Base-by-base conservation (phyloP, 2,888 invertebrate genomes). In the Polydrusus pterygomalis region DNA sequence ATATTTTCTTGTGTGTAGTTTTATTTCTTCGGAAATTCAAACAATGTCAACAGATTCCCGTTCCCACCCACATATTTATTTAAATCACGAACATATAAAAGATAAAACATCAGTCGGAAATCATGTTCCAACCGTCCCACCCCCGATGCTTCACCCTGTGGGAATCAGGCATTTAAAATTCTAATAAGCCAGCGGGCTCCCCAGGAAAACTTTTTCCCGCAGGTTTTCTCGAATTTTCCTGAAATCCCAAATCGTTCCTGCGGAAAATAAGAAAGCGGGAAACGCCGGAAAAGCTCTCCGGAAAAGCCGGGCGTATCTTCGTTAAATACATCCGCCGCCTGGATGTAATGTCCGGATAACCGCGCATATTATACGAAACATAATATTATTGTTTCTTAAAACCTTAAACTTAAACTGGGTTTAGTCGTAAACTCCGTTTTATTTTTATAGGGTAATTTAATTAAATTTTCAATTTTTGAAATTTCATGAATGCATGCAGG, bases 371-470 rank as follows among this genome's bases (percentile, higher is more conserved):
- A 86, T 86, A 86, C 86, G 83, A 86, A 87, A 84, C 87, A 87
- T 85, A 87, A 87, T 87, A 87, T 87, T 87, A 87, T 87, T 86
- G 85, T 87, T 87, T 86, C 86, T 86, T 87, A 87, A 87, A 87
- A 86, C 87, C 86, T 86, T 86, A 86, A 86, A 86, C 84, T 82
- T 43, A 30, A 34, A 63, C 54, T 58, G 43, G 49, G 58, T 47
- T 43, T 56, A 63, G 45, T 63, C 58, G 58, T 60, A 60, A 60
- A 60, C 58, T 60, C 18, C 34, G 10, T 60, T 60, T 15, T 60
- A 38, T 60, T 60, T 60, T 60, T 60, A 38, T 18, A 60, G 58
- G 58, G 38, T 60, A 60, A 60, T 34, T 56, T 56, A 8, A 43
- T 34, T 56, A 34, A 8, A 43, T 47, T 47, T n/a, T 56, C 6